A percentile compares a stretch with the other conserved stretches of the same genome.
Conservation (phyloP, 2,888 invertebrate genomes). For the Eupsilia transversa region DNA sequence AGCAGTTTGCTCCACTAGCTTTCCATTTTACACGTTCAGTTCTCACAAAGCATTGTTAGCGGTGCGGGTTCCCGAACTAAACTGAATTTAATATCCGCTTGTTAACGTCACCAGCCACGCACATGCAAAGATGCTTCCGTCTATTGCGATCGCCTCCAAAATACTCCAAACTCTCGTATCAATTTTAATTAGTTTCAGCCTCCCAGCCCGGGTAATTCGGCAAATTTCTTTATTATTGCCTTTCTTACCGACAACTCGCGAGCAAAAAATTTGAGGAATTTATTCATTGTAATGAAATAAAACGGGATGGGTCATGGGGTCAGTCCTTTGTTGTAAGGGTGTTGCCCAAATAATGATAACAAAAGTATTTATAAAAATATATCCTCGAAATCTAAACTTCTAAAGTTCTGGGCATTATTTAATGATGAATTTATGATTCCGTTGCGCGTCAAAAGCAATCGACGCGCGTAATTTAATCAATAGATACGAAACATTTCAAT, state of each 20-base stretch:
- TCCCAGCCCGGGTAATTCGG: slow-evolving; percentile 48
- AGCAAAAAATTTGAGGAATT: slow-evolving; percentile 60
- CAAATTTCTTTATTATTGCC: slow-evolving; percentile 57
- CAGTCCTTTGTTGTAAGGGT: slow-evolving; percentile 48
- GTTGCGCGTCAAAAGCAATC: slow-evolving; percentile 54
- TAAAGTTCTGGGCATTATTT: slow-evolving; percentile 21
- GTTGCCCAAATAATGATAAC: slow-evolving; percentile 38
- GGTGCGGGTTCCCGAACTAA: slow-evolving; percentile 53
- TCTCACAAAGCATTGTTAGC: slow-evolving; percentile 54
- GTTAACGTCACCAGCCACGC: slow-evolving; percentile 47
- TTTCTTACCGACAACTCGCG: slow-evolving; percentile 48
- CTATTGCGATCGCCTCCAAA: slow-evolving; percentile 48
- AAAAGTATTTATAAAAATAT: slow-evolving; percentile 38
- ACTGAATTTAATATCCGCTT: slow-evolving; percentile 59
- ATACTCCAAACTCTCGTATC: slow-evolving; percentile 51
- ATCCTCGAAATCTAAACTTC: slow-evolving; percentile 23
- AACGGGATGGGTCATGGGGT: slow-evolving; percentile 44
- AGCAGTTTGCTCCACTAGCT: slow-evolving; percentile 18
- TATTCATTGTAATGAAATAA: slow-evolving; percentile 63
- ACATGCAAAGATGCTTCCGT: slow-evolving; percentile 49
- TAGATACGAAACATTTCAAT: slow-evolving; percentile 57
- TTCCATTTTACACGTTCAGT: slow-evolving; percentile 32
- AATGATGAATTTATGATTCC: slow-evolving; percentile 56
- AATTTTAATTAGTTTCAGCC: slow-evolving; percentile 58
- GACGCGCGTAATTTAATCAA: slow-evolving; percentile 56